phyloP scores from a whole-genome alignment of 2,797 vertebrate species.

The Pipistrellus pygmaeus region DNA sequence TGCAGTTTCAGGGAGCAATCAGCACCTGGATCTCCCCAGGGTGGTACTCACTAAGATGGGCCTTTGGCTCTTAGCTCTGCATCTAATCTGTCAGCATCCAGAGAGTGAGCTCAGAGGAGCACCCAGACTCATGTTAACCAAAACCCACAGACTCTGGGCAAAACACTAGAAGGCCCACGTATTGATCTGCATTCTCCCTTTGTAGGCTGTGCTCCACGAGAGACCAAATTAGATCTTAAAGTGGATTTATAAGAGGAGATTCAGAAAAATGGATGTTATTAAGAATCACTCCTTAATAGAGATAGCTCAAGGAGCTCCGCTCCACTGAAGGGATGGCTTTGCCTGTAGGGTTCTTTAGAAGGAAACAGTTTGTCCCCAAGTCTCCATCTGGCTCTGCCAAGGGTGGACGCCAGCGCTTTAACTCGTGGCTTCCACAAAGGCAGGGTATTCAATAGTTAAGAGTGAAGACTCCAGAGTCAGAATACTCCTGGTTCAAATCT shows the following conservation, averaged over 20 bases:
- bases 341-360: not conserved
- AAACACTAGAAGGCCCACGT: not conserved
- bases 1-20: not conserved
- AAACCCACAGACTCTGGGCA: not conserved
- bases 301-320: not conserved
- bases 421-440: not conserved
- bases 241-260: not conserved
- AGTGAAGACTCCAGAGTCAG: not conserved
- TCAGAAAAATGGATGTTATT: not conserved
- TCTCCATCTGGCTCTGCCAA: not conserved
- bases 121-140: not conserved
- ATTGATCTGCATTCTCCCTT: not conserved
- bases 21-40: not conserved
- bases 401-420: not conserved
- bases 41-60: fast-evolving
- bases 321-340: not conserved
- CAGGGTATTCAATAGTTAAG: not conserved
- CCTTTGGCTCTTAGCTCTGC: not conserved
- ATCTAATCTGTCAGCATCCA: not conserved
- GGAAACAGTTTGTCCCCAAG: not conserved
- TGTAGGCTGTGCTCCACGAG: not conserved
- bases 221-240: not conserved
- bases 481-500: not conserved
- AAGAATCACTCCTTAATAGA: not conserved
- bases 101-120: not conserved